A percentile compares a stretch with the other conserved stretches of the same genome.
Evolutionary conservation across 1,140 invertebrate species (phyloP).

Genomic region (Rhopalosiphum padi): DNA sequence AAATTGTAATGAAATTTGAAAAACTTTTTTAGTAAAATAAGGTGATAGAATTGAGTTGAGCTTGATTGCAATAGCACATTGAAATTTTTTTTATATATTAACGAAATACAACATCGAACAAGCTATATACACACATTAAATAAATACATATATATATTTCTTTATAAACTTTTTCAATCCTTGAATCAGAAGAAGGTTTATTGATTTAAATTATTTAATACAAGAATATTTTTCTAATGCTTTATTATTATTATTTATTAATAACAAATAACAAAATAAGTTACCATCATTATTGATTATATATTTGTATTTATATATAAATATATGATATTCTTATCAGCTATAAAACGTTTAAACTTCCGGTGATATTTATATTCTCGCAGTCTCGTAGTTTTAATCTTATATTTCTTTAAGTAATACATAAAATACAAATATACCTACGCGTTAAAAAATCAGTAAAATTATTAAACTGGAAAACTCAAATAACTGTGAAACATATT

Average conservation of each 20-base stretch:
- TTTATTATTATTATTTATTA: neutral
- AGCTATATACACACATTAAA: neutral
- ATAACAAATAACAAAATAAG: neutral
- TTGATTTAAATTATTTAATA: neutral
- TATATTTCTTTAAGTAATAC: neutral
- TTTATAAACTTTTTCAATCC: neutral
- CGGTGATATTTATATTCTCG: slow-evolving; percentile 1
- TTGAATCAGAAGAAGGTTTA: neutral
- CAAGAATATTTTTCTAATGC: neutral
- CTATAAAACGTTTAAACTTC: neutral
- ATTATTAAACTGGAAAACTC: neutral
- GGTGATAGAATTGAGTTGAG: neutral
- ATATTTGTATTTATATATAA: neutral
- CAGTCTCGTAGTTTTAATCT: neutral
- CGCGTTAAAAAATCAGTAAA: neutral
- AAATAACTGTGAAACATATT: neutral
- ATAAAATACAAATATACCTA: neutral
- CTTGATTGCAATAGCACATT: neutral
- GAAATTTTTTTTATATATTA: neutral
- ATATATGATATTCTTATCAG: neutral
- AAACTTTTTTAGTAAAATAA: neutral
- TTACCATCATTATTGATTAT: neutral
- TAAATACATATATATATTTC: neutral
- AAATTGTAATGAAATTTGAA: neutral
- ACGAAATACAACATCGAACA: neutral